These are phyloP conservation scores for Vulpes ferrilata DNA, from an alignment of 2,113 vertebrate genomes.

Conservation along the genomic window DNA sequence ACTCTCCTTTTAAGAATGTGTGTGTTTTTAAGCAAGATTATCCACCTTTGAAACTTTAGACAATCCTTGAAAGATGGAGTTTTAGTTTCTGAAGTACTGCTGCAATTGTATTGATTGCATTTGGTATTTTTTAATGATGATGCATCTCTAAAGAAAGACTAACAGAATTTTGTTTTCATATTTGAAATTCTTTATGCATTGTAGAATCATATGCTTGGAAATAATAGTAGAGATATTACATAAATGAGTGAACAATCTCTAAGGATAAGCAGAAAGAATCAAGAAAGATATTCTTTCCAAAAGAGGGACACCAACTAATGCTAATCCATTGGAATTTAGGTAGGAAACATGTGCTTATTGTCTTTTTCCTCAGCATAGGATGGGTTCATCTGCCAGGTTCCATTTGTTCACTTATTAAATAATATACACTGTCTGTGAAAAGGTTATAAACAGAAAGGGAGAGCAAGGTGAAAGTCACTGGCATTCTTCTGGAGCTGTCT, in stretches of 20 bases:
- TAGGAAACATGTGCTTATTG: neutral
- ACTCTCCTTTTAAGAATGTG: neutral
- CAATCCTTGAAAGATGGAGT: neutral
- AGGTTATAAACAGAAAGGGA: slow-evolving; percentile 70
- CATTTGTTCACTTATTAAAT: slow-evolving; percentile 76
- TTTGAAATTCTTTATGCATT: neutral
- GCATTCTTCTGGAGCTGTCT: slow-evolving; percentile 72
- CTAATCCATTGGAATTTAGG: neutral
- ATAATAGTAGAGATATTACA: neutral
- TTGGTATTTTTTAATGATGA: neutral
- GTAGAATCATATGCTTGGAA: neutral
- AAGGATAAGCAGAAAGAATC: neutral
- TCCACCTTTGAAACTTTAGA: neutral
- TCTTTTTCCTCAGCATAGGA: neutral
- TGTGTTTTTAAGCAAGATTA: neutral
- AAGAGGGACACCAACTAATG: neutral
- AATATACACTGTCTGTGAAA: slow-evolving; percentile 70
- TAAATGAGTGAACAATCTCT: neutral
- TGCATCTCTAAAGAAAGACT: neutral
- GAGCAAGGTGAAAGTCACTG: slow-evolving; percentile 80
- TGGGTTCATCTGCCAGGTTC: slow-evolving; percentile 66
- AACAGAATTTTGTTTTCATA: slow-evolving; percentile 8
- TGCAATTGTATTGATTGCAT: neutral
- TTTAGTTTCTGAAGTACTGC: neutral
- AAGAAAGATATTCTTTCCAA: neutral